These are phyloP conservation scores for Haliclona indistincta DNA, from an alignment of 37 sponge, comb jelly and placozoan genomes.

Conservation along the genomic window DNA sequence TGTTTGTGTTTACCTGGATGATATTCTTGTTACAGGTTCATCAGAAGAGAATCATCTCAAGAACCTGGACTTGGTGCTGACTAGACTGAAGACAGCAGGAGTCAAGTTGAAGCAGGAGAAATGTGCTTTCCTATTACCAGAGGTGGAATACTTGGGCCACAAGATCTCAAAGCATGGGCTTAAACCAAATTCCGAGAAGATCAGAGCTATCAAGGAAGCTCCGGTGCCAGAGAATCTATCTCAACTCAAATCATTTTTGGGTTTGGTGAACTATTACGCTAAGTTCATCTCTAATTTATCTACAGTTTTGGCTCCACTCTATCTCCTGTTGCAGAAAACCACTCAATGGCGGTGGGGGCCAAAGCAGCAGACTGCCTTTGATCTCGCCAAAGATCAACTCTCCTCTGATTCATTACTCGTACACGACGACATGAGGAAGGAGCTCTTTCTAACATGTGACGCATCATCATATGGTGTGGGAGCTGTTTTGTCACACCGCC, in stretches of 20 bases:
- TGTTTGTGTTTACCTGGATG: constrained; percentile 4
- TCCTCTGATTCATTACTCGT: too few relatives aligned
- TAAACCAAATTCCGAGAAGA: constrained; percentile 13
- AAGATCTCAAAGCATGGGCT: constrained; percentile 15
- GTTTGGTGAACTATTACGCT: too few relatives aligned
- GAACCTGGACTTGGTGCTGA: constrained; percentile 24
- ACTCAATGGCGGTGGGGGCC: too few relatives aligned
- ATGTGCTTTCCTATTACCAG: constrained; percentile 20
- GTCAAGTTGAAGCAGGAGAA: constrained; percentile 18
- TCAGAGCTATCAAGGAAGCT: constrained; percentile 29
- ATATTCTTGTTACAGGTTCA: constrained; percentile 13
- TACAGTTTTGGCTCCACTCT: too few relatives aligned
- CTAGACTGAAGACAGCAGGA: constrained; percentile 18
- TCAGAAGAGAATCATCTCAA: constrained; percentile 14
- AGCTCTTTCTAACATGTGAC: background rate
- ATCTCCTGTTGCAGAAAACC: too few relatives aligned
- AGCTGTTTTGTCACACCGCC: background rate
- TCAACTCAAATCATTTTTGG: too few relatives aligned
- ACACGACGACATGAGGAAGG: too few relatives aligned
- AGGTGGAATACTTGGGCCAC: constrained; percentile 31
- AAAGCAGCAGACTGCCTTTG: too few relatives aligned
- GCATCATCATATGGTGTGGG: background rate
- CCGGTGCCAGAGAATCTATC: constrained; percentile 17
- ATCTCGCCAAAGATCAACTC: too few relatives aligned
- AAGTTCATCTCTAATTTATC: too few relatives aligned